These are phyloP conservation scores for Metopia argyrocephala DNA, from an alignment of 2,888 invertebrate genomes.

Conservation along the genomic window DNA sequence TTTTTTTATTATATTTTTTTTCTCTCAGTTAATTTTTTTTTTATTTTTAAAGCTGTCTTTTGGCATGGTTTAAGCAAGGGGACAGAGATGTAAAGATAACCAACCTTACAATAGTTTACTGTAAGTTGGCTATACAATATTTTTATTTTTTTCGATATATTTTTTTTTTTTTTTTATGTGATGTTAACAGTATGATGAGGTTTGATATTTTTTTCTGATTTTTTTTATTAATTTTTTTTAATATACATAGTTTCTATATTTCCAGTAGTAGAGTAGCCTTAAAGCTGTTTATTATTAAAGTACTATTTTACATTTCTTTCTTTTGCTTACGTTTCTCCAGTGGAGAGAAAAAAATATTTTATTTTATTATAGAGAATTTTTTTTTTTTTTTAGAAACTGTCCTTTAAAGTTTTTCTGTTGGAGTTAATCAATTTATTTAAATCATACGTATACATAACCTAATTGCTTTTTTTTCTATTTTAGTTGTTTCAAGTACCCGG, in stretches of 20 bases:
- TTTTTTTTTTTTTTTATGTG: slow-evolving; percentile 48
- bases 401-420: no score
- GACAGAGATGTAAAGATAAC: slow-evolving; percentile 62
- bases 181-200: slow-evolving; percentile 52
- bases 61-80: slow-evolving; percentile 52
- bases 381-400: no score
- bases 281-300: slow-evolving; percentile 56
- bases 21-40: slow-evolving; percentile 44
- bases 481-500: slow-evolving; percentile 79
- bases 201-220: slow-evolving; percentile 43
- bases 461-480: slow-evolving; percentile 41
- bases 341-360: neutral
- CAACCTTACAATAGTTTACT: slow-evolving; percentile 62
- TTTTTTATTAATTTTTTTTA: slow-evolving; percentile 32
- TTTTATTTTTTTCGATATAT: slow-evolving; percentile 26
- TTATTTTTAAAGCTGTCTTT: slow-evolving; percentile 60
- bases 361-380: no score
- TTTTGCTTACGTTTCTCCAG: neutral
- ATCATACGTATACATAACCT: no score
- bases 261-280: slow-evolving; percentile 59
- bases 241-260: slow-evolving; percentile 25
- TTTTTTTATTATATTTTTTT: slow-evolving; percentile 19
- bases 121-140: slow-evolving; percentile 45
- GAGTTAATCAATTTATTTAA: no score
- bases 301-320: slow-evolving; percentile 23